Conservation (phyloP, 2,888 invertebrate genomes). For the Chorisops tibialis region DNA sequence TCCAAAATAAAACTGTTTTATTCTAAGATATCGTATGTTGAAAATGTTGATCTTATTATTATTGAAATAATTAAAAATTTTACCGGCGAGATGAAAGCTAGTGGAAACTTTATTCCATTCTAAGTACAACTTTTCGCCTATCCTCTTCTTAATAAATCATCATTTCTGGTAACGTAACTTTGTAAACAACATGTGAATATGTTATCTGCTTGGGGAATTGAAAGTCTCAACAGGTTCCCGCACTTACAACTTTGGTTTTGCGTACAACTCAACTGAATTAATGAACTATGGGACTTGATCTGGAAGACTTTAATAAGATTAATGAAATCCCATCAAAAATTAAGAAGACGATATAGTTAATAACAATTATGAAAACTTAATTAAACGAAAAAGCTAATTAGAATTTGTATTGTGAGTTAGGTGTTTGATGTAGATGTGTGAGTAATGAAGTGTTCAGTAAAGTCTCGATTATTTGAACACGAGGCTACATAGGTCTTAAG, state of each 20-base stretch:
- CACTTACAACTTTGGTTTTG: conserved; percentile 30
- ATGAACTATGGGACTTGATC: conserved; percentile 17
- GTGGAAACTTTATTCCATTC: no score
- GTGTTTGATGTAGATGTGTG: no score
- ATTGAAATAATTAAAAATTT: no score
- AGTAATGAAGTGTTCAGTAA: no score
- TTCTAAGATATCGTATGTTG: no score
- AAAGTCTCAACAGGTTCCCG: conserved; percentile 34
- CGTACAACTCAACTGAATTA: conserved; percentile 21
- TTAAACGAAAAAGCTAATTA: background rate
- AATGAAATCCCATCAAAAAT: conserved; percentile 24
- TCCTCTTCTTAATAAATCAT: conserved; percentile 28
- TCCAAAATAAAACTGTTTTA: no score
- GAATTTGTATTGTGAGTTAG: background rate
- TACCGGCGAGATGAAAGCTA: no score
- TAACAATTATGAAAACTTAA: background rate
- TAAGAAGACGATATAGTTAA: background rate
- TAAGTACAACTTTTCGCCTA: conserved; percentile 2
- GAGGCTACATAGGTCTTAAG: no score
- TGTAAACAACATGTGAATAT: conserved; percentile 34
- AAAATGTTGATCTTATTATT: no score
- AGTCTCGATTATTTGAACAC: no score
- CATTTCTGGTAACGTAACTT: conserved; percentile 22
- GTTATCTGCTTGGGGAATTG: conserved; percentile 33
- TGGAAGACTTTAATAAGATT: conserved; percentile 27